Evolutionary conservation across 2,888 invertebrate species (phyloP).

Genomic region (Napeogenes sylphis): DNA sequence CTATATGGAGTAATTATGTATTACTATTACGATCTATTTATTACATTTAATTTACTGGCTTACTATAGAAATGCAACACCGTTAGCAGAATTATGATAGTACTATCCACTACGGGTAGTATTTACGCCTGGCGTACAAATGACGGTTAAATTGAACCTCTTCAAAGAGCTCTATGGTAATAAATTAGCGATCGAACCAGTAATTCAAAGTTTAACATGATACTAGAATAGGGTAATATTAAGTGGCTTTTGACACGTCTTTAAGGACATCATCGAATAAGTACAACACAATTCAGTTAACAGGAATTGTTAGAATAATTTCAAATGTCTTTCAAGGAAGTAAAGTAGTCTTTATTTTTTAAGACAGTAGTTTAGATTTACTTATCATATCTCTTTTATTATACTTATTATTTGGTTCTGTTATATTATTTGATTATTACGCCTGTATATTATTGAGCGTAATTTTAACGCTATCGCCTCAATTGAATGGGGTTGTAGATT

Average conservation of each 20-base stretch:
- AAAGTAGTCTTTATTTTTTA: too few species aligned
- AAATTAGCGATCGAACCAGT: constrained; percentile 26
- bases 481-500: constrained; percentile 52
- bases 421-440: constrained; percentile 41
- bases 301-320: background rate
- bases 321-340: too few species aligned
- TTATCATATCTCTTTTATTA: background rate
- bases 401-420: constrained; percentile 39
- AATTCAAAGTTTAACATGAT: constrained; percentile 28
- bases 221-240: constrained; percentile 32
- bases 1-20: too few species aligned
- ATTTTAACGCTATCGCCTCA: constrained; percentile 45
- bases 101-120: constrained; percentile 16
- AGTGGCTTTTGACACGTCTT: constrained; percentile 16
- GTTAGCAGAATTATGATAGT: constrained; percentile 12
- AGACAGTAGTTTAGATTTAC: too few species aligned
- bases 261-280: background rate
- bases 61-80: background rate
- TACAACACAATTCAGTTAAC: constrained; percentile 5
- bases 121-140: constrained; percentile 29
- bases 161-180: constrained; percentile 17
- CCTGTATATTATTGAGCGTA: constrained; percentile 36
- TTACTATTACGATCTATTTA: too few species aligned
- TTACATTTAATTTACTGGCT: too few species aligned
- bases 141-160: constrained; percentile 32